A percentile compares a stretch with the other conserved stretches of the same genome.
Conservation (phyloP, 2,888 invertebrate species). For the Augochlorella aurata region DNA sequence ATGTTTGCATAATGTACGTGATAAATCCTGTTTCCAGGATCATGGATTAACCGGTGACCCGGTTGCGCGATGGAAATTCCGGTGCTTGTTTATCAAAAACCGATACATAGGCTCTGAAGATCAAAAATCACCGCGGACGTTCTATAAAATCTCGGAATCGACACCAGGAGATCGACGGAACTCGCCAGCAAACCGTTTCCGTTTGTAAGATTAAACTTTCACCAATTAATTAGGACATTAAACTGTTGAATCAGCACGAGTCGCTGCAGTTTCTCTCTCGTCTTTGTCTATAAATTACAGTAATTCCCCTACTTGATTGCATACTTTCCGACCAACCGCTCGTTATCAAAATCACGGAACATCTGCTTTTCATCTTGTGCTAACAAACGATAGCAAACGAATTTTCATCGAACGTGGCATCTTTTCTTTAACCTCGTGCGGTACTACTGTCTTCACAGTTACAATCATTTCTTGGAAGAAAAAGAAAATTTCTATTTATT, state of each 20-base stretch:
- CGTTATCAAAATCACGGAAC: neutral
- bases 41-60: slow-evolving; percentile 71
- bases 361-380: too few relatives aligned
- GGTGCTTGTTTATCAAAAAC: slow-evolving; percentile 56
- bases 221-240: neutral
- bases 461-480: too few relatives aligned
- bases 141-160: neutral
- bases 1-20: slow-evolving; percentile 64
- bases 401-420: too few relatives aligned
- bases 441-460: too few relatives aligned
- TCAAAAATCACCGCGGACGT: slow-evolving; percentile 48
- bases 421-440: too few relatives aligned
- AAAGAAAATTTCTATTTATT: too few relatives aligned
- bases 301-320: neutral
- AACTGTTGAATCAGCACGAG: neutral
- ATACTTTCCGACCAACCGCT: neutral
- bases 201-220: neutral
- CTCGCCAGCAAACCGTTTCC: neutral
- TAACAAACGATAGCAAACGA: too few relatives aligned
- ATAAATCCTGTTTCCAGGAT: slow-evolving; percentile 58
- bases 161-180: neutral
- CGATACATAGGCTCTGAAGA: slow-evolving; percentile 40
- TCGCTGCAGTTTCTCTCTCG: neutral
- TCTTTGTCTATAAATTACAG: neutral
- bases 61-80: slow-evolving; percentile 52